Conservation (phyloP, 2,113 vertebrate genomes). For the Malurus melanocephalus region DNA sequence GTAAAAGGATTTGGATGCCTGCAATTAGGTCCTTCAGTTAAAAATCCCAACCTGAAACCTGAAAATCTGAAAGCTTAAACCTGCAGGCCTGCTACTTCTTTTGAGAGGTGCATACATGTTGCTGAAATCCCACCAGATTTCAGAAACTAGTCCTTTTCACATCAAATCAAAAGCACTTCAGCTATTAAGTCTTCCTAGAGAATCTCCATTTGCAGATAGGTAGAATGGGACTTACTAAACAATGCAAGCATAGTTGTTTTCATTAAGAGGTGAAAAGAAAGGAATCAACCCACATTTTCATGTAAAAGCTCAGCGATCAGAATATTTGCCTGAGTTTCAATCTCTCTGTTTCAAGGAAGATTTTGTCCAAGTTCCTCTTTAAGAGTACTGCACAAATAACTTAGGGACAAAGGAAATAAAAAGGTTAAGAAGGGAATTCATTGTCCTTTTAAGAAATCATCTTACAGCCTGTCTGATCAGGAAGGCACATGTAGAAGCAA, state of each 20-base stretch:
- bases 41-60: background rate
- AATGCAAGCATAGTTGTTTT: background rate
- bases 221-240: background rate
- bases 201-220: background rate
- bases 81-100: background rate
- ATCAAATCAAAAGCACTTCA: background rate
- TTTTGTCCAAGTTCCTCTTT: background rate
- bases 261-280: background rate
- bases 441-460: background rate
- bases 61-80: background rate
- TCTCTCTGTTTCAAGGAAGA: background rate
- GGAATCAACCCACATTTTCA: background rate
- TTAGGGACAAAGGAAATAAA: accelerated
- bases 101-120: background rate
- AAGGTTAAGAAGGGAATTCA: background rate
- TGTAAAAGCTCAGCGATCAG: background rate
- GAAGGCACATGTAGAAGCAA: background rate
- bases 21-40: background rate
- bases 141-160: background rate
- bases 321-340: background rate
- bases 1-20: background rate
- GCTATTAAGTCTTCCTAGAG: background rate
- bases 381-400: background rate
- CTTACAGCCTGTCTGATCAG: background rate
- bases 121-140: background rate